Percentiles rank a stretch among this genome's conserved stretches.
Evolutionary conservation across 2,113 vertebrate genomes (phyloP).

Genomic region (Cololabis saira): DNA sequence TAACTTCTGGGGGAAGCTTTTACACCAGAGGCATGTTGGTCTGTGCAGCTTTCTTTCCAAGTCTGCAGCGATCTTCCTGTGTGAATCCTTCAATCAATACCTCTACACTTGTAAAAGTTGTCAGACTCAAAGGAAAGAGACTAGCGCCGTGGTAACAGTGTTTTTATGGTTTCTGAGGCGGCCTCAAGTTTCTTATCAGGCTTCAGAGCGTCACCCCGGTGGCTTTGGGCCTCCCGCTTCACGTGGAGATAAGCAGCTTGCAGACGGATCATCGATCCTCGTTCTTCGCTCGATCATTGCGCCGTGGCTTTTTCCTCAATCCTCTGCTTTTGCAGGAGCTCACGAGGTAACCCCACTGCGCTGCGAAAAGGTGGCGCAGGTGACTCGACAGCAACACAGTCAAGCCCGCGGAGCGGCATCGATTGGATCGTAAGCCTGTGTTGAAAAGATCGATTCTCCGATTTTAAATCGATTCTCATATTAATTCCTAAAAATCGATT

Average conservation of each 20-base stretch:
- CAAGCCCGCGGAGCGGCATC: background rate
- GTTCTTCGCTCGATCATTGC: background rate
- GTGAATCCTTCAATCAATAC: conserved; percentile 11
- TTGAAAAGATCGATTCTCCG: no score
- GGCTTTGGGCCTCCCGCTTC: background rate
- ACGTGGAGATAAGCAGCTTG: background rate
- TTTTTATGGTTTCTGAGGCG: conserved; percentile 1
- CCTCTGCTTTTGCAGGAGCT: conserved; percentile 22
- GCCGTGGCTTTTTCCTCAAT: conserved; percentile 4
- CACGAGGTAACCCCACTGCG: conserved; percentile 23
- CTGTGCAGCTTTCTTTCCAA: background rate
- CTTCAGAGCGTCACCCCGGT: background rate
- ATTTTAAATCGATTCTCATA: no score
- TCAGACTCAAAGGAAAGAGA: background rate
- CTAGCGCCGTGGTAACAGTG: background rate
- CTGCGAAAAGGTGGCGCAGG: background rate
- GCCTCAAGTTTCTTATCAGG: background rate
- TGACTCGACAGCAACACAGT: conserved; percentile 1
- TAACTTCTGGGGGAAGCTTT: background rate
- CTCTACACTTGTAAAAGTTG: background rate
- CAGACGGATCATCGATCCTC: background rate
- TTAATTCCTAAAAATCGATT: no score
- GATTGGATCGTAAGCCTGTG: conserved; percentile 1
- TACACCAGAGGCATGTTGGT: background rate
- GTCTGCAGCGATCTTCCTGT: conserved; percentile 5